These are phyloP conservation scores for Phalacrocorax pelagicus DNA, from an alignment of 2,113 vertebrate species.

Conservation along the genomic window DNA sequence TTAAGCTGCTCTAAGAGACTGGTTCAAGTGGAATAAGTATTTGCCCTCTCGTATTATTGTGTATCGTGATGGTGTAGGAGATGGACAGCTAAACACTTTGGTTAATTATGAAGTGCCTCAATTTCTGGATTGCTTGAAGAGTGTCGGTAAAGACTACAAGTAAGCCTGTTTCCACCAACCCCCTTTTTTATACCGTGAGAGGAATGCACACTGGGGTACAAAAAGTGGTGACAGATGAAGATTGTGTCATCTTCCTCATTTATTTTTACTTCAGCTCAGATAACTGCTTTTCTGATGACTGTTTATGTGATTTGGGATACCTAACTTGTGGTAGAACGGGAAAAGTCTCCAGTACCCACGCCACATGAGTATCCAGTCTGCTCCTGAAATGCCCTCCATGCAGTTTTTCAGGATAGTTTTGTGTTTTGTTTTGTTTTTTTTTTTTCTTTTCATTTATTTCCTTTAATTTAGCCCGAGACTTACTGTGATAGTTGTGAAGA, in stretches of 20 bases:
- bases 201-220: not conserved
- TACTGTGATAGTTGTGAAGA: constrained; percentile 93
- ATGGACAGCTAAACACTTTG: constrained; percentile 87
- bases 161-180: constrained; percentile 54
- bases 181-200: not conserved
- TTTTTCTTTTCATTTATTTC: not conserved
- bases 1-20: constrained; percentile 84
- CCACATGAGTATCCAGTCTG: not conserved
- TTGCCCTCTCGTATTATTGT: constrained; percentile 90
- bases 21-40: constrained; percentile 79
- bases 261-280: not conserved
- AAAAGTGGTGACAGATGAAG: not conserved
- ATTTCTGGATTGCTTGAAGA: constrained; percentile 86
- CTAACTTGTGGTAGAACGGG: not conserved
- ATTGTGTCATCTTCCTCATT: not conserved
- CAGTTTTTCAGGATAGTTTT: not conserved
- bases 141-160: constrained; percentile 83
- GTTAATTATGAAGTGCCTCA: constrained; percentile 91
- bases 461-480: constrained; percentile 82
- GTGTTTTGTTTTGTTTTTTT: too few species aligned
- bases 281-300: not conserved
- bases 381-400: not conserved
- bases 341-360: not conserved
- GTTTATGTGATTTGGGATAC: not conserved
- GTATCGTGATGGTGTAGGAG: constrained; percentile 94